Evolutionary conservation across 2,888 invertebrate genomes (phyloP).

Genomic region (Cosmorhoe ocellata): DNA sequence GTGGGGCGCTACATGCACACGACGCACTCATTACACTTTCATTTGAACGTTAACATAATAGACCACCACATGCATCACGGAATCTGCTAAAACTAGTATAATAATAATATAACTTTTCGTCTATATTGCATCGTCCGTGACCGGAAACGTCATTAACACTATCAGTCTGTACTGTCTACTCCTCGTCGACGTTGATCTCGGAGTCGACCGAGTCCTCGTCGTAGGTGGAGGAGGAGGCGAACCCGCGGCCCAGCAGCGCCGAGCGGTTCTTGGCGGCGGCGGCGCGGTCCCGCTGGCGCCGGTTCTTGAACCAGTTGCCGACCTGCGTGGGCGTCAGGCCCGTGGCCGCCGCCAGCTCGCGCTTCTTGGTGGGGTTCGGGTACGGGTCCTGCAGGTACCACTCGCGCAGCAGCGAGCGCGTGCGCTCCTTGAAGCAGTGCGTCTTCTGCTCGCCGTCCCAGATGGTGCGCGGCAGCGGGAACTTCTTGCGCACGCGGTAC

Average conservation of each 20-base stretch:
- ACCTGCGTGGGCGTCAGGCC: conserved; percentile 97
- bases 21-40: conserved; percentile 65
- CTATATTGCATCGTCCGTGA: conserved; percentile 63
- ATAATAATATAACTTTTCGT: conserved; percentile 56
- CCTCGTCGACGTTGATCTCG: conserved; percentile 79
- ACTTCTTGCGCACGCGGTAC: conserved; percentile 96
- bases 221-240: conserved; percentile 78
- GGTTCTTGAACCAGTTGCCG: conserved; percentile 99
- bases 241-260: conserved; percentile 79
- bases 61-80: conserved; percentile 69
- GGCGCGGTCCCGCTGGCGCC: conserved; percentile 97
- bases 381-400: conserved; percentile 99
- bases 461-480: conserved; percentile 98
- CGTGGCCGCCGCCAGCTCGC: conserved; percentile 97
- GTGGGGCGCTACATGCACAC: conserved; percentile 57
- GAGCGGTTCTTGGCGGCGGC: conserved; percentile 98
- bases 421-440: conserved; percentile 99
- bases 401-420: conserved; percentile 95
- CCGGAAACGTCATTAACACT: conserved; percentile 61
- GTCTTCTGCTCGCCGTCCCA: conserved; percentile 99
- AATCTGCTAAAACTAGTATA: conserved; percentile 58
- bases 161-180: conserved; percentile 67
- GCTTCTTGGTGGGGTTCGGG: conserved; percentile 98
- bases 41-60: conserved; percentile 57
- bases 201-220: conserved; percentile 79